Conservation (phyloP, 2,888 invertebrate genomes). For the Chloroclysta siterata region DNA sequence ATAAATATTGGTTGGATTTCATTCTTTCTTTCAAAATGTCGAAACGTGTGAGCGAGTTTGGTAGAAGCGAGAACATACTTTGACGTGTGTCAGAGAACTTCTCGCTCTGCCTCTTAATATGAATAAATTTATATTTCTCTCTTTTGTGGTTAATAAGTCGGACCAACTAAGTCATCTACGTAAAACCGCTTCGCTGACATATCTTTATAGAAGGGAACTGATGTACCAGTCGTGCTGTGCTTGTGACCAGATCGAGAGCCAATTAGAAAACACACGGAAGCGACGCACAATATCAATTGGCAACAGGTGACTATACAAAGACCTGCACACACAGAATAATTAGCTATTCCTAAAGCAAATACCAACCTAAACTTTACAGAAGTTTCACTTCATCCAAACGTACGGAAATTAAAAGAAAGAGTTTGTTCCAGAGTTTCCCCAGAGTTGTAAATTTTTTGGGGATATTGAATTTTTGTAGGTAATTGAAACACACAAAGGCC, state of each 20-base stretch:
- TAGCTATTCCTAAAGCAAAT: neutral
- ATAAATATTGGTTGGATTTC: too few species aligned
- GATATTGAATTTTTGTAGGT: neutral
- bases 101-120: too few species aligned
- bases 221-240: neutral
- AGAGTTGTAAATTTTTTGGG: neutral
- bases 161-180: too few species aligned
- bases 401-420: neutral
- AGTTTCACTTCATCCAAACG: neutral
- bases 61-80: too few species aligned
- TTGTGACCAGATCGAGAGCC: constrained; percentile 27
- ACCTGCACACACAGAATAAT: constrained; percentile 19
- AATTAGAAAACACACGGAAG: constrained; percentile 39
- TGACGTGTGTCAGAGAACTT: too few species aligned
- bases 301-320: constrained; percentile 37
- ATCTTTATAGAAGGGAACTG: neutral
- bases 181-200: neutral
- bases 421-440: too few species aligned
- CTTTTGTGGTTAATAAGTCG: too few species aligned
- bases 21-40: too few species aligned
- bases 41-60: too few species aligned
- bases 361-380: neutral
- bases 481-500: too few species aligned
- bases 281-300: constrained; percentile 40
- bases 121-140: too few species aligned